A percentile compares a stretch with the other conserved stretches of the same genome.
Evolutionary conservation across 2,113 vertebrate species (phyloP).

Genomic region (Hoplias malabaricus): DNA sequence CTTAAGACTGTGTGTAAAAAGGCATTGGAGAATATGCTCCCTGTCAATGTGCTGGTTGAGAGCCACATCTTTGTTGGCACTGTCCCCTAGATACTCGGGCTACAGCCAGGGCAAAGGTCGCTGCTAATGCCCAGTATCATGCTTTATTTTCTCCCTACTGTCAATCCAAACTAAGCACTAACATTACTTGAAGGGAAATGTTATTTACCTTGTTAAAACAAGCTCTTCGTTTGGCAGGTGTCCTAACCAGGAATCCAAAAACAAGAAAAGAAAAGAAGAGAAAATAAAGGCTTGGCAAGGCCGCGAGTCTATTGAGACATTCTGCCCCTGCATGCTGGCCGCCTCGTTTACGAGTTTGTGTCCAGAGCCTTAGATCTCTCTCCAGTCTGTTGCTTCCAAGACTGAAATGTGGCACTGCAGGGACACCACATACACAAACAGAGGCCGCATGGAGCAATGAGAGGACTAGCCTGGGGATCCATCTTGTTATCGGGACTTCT

Average conservation of each 20-base stretch:
- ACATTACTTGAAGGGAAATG: not conserved
- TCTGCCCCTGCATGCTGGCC: not conserved
- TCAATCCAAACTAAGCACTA: not conserved
- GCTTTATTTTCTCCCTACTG: not conserved
- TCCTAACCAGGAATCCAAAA: constrained; percentile 5
- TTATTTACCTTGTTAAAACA: constrained; percentile 7
- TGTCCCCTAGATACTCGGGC: not conserved
- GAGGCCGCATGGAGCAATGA: not conserved
- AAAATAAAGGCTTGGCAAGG: not conserved
- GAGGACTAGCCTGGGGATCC: not conserved
- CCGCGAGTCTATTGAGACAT: not conserved
- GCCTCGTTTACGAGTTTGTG: constrained; percentile 15
- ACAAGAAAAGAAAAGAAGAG: not conserved
- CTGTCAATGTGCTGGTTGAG: not conserved
- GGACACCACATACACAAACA: constrained; percentile 25
- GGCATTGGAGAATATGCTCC: constrained; percentile 15
- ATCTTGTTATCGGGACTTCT: constrained; percentile 27
- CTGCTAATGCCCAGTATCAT: not conserved
- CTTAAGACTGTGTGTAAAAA: constrained; percentile 14
- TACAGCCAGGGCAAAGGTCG: not conserved
- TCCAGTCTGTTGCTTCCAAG: constrained; percentile 25
- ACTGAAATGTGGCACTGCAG: constrained; percentile 18
- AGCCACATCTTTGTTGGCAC: not conserved
- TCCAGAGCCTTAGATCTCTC: not conserved
- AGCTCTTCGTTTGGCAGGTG: not conserved